These are phyloP conservation scores for Ischnura elegans DNA, from an alignment of 2,888 invertebrate genomes.

Conservation along the genomic window DNA sequence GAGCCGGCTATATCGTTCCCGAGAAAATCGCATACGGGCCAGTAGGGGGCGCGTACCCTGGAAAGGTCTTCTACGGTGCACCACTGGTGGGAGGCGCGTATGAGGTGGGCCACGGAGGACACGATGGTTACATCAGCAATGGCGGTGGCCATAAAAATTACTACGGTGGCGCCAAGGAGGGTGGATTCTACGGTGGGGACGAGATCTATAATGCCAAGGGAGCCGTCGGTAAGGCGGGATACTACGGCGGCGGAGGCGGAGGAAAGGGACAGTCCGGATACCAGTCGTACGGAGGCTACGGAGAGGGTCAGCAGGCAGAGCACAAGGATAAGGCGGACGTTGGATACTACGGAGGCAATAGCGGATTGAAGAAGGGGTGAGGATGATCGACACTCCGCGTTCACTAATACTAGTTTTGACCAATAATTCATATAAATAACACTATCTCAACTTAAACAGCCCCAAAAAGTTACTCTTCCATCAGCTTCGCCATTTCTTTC, in stretches of 20 bases:
- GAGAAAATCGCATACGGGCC: conserved; percentile 20
- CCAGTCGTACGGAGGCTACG: conserved; percentile 37
- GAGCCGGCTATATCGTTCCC: background rate
- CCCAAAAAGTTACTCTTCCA: no score
- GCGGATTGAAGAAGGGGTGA: conserved; percentile 53
- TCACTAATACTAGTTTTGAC: background rate
- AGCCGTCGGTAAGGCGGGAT: conserved; percentile 34
- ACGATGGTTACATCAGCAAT: conserved; percentile 79
- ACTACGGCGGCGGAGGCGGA: conserved; percentile 47
- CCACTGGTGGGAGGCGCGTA: conserved; percentile 73
- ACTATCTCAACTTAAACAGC: no score
- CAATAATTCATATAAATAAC: background rate
- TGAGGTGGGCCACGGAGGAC: conserved; percentile 69
- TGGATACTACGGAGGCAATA: conserved; percentile 84
- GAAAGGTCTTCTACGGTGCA: conserved; percentile 76
- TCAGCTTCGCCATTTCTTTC: no score
- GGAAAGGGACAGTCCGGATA: conserved; percentile 48
- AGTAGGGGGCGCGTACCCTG: conserved; percentile 70
- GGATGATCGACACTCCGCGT: background rate
- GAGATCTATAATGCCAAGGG: conserved; percentile 37
- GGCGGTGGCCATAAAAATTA: conserved; percentile 87
- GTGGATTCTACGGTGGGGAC: conserved; percentile 44
- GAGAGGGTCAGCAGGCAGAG: conserved; percentile 79
- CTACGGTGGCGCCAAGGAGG: conserved; percentile 79
- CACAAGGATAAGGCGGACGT: conserved; percentile 89